Base-by-base conservation (phyloP, 2,113 vertebrate species). In the Mionectes macconnelli region DNA sequence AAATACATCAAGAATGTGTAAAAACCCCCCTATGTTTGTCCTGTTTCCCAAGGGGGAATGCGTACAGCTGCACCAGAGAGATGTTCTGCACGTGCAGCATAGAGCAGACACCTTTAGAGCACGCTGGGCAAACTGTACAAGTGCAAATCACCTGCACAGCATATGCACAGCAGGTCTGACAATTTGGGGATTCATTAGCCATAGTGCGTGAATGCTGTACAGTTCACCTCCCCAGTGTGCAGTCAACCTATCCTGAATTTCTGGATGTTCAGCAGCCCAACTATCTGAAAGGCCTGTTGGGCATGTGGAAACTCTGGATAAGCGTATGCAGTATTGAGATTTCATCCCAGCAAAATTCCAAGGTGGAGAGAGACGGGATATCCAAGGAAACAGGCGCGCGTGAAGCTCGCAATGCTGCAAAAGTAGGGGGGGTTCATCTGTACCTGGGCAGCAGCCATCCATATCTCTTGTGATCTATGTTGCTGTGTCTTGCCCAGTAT, bases 141-240 rank as follows among this genome's bases (percentile, higher is more conserved):
- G 74, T 39, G 79, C 60, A 92, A 73, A 90, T 93, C 68, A 86
- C 57, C 76, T 85, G 72, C 68, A 80, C 63, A 89, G 90, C 50
- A 10, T 81, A 49, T n/a, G 88, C 92, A 74, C 69, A 86, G 92
- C 88, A 93, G 59, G 76, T 86, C 72, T 94, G 94, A 67, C 86
- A 52, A 27, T 86, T 84, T 67, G 49, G 25, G 55, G 75, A 70
- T 93, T 95, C 16, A 4, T 92, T 84, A 94, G 75, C 80, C 83
- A 28, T 27, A 28, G 59, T 37, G 33, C 4, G 1, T 66, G 85
- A 67, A 76, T 44, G 86, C 60, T 55, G 3, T 20, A 70, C 37
- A 50, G 52, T 81, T 96, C 76, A 84, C 73, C 68, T 94, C 68
- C 39, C 76, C 52, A 50, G 64, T 25, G 39, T 86, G 59, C 64